Evolutionary conservation across 2,888 invertebrate genomes (phyloP), one percentile per base, ranked within the genome.

Genomic region (Chalcosyrphus nemorum): DNA sequence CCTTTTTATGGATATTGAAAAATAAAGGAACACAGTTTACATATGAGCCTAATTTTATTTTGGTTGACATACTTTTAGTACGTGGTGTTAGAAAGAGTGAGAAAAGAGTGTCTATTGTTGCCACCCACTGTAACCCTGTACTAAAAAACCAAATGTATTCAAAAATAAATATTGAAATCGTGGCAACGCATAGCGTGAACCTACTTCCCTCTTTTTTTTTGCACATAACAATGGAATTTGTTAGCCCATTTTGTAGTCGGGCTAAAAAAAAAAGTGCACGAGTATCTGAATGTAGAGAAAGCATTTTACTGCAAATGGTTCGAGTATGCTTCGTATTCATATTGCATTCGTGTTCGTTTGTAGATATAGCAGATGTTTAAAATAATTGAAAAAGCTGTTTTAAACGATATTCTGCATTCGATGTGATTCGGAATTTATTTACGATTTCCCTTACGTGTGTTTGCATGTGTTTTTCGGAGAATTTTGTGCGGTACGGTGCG

Each of bases 341-440:
- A 54, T 7, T n/a, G 13, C 6, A 11, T 4, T 17, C 54, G 45
- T 47, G 47, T 9, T 15, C 29, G 45, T 24, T 13, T 11, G 43
- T 24, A 43, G 27, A 35, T 45, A 24, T 41, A 45, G 24, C 70
- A 57, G 57, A 71, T 71, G 70, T 17, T 57, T 47, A 50, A 47
- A 47, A 35, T 71, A 59, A 57, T 59, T 71, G 57, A 59, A 57
- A 57, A 57, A 38, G 15, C 54, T 38, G 50, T 47, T 71, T 71
- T 38, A 71, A 59, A 38, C 47, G 57, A 59, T 50, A 50, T 29
- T 4, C 41, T 38, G 15, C 15, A 9, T 32, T 13, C 21, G 35
- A 21, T 38, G 21, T 17, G 21, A 38, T 13, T 52, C 52, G 6
- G 19, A 45, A 45, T 19, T 24, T 19, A 45, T 45, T 45, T 45